Percentiles rank a stretch among this genome's conserved stretches.
Evolutionary conservation across 2,888 invertebrate genomes (phyloP).

Genomic region (Drosophila vallismaia): DNA sequence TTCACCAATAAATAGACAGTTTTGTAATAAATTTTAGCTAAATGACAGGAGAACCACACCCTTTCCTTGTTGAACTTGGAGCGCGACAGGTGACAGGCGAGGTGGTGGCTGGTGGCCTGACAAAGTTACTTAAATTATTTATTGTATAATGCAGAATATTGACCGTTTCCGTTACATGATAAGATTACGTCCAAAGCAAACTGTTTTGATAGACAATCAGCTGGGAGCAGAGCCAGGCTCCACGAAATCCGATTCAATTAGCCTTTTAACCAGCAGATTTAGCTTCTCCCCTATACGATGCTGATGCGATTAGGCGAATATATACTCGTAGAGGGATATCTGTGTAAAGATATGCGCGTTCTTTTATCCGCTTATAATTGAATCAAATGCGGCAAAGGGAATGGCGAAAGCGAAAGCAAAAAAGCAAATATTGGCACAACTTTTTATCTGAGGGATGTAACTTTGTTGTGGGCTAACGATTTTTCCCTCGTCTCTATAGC

Average conservation of each 20-base stretch:
- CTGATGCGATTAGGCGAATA: slow-evolving; percentile 34
- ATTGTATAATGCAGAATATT: slow-evolving; percentile 39
- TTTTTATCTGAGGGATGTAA: slow-evolving; percentile 68
- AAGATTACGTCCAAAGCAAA: slow-evolving; percentile 29
- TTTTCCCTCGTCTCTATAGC: not conserved
- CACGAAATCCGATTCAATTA: slow-evolving; percentile 75
- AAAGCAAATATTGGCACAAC: slow-evolving; percentile 72
- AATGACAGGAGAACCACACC: slow-evolving; percentile 40
- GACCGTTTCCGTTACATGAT: slow-evolving; percentile 42
- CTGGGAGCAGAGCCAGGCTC: slow-evolving; percentile 45
- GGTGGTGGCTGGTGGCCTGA: slow-evolving; percentile 12
- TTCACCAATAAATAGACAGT: slow-evolving; percentile 33
- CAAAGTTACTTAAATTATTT: slow-evolving; percentile 11
- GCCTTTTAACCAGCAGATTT: slow-evolving; percentile 31
- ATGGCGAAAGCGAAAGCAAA: slow-evolving; percentile 37
- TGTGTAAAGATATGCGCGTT: slow-evolving; percentile 43
- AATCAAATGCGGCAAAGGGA: slow-evolving; percentile 69
- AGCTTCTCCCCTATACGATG: slow-evolving; percentile 1
- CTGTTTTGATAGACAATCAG: slow-evolving; percentile 24
- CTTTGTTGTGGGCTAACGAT: slow-evolving; percentile 22
- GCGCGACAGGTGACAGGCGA: slow-evolving; percentile 18
- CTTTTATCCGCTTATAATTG: slow-evolving; percentile 74
- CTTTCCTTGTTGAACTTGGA: slow-evolving; percentile 5
- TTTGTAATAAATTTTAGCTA: slow-evolving; percentile 42
- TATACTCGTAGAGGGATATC: slow-evolving; percentile 11